A percentile compares a stretch with the other conserved stretches of the same genome.
These are phyloP conservation scores for Alces alces DNA, from an alignment of 2,113 vertebrate species.

Conservation along the genomic window DNA sequence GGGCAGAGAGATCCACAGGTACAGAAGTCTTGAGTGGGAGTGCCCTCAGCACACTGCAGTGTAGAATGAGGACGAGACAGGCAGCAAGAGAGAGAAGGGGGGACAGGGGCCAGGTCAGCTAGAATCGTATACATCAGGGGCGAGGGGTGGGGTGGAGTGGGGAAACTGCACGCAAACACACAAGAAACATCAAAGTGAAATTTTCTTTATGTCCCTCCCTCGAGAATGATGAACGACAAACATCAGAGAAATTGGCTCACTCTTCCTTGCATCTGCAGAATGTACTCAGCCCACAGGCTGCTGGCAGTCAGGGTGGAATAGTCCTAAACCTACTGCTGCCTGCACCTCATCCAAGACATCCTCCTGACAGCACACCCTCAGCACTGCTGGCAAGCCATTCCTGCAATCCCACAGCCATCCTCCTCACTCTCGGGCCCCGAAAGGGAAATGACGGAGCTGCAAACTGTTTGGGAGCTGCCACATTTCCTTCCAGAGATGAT, in stretches of 20 bases:
- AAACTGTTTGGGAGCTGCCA: background rate
- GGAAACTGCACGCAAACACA: background rate
- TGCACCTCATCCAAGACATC: background rate
- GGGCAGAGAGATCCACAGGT: background rate
- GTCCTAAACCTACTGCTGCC: background rate
- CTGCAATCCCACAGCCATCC: no score
- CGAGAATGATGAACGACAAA: background rate
- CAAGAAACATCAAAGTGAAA: background rate
- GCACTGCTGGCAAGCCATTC: background rate
- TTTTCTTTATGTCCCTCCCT: background rate
- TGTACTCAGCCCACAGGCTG: background rate
- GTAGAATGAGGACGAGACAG: background rate
- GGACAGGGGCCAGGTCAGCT: no score
- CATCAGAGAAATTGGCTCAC: background rate
- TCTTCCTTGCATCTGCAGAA: no score
- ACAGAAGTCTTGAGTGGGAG: background rate
- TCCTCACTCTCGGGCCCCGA: no score
- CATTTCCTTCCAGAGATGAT: background rate
- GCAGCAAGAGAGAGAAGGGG: background rate
- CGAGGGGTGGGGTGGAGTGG: fast-evolving
- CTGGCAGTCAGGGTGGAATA: background rate
- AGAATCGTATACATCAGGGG: background rate
- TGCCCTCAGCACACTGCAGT: no score
- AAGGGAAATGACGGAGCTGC: background rate
- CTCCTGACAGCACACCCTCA: background rate